Percentiles rank a stretch among this genome's conserved stretches.
Evolutionary conservation across 2,113 vertebrate genomes (phyloP).

Genomic region (Bostrychus sinensis): DNA sequence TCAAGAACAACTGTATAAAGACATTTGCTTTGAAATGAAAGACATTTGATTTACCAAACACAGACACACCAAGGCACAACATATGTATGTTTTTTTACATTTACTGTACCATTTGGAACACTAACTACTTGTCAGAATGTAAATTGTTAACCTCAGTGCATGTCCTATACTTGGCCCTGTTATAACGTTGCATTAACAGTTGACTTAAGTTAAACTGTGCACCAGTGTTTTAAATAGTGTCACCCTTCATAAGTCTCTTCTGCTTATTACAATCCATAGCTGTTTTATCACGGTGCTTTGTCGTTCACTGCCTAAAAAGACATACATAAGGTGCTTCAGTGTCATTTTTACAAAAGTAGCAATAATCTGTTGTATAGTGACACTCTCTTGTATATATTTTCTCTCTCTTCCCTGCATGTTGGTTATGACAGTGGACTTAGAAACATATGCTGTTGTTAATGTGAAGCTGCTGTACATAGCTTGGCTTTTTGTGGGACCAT

Average conservation of each 20-base stretch:
- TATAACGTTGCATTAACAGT: not conserved
- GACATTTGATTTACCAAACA: no score
- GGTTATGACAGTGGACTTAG: not conserved
- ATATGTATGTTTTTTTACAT: no score
- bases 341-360: slow-evolving; percentile 2
- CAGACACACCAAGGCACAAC: no score
- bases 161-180: not conserved
- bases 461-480: slow-evolving; percentile 68
- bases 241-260: not conserved
- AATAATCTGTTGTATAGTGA: not conserved
- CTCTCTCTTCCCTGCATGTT: slow-evolving; percentile 15
- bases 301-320: slow-evolving; percentile 18
- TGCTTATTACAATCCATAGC: not conserved
- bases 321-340: slow-evolving; percentile 9
- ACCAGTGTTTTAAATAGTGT: no score
- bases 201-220: not conserved
- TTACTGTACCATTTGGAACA: no score
- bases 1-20: no score
- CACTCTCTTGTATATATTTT: slow-evolving; percentile 50
- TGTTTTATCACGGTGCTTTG: slow-evolving; percentile 17
- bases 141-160: no score
- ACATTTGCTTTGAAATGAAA: no score
- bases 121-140: no score
- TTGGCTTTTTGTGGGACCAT: slow-evolving; percentile 26
- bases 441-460: slow-evolving; percentile 45